Evolutionary conservation across 2,797 vertebrate species (phyloP).

Genomic region (Paedocypris micromegethes): DNA sequence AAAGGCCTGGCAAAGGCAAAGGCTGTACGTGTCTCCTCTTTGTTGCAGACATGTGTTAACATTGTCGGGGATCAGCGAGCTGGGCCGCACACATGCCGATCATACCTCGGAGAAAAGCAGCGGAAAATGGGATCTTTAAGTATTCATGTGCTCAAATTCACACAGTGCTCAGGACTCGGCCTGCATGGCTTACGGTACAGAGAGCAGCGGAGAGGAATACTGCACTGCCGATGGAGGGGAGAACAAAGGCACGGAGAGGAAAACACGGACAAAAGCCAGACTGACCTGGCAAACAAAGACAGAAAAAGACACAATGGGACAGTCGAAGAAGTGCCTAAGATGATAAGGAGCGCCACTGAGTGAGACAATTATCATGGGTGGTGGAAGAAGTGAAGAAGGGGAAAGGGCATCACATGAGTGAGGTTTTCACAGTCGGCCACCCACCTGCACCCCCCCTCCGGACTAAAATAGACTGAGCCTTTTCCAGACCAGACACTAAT

Average conservation of each 20-base stretch:
- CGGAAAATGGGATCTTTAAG: constrained; percentile 52
- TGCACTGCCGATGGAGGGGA: constrained; percentile 13
- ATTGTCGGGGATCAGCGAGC: constrained; percentile 45
- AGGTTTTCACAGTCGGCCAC: constrained; percentile 27
- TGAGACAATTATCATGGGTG: constrained; percentile 21
- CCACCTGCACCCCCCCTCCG: constrained; percentile 9
- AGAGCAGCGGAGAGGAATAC: constrained; percentile 9
- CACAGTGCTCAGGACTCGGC: constrained; percentile 30
- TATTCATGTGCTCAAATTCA: constrained; percentile 38
- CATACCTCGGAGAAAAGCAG: constrained; percentile 42
- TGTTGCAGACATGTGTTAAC: constrained; percentile 51
- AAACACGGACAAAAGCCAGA: constrained; percentile 22
- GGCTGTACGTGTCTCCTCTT: constrained; percentile 38
- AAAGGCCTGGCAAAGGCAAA: constrained; percentile 38
- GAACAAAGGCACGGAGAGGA: constrained; percentile 35
- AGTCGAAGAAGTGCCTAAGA: constrained; percentile 20
- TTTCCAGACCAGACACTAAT: constrained; percentile 40
- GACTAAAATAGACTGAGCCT: constrained; percentile 36
- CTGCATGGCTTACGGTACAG: neutral
- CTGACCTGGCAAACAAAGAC: constrained; percentile 1
- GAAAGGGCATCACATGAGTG: constrained; percentile 30
- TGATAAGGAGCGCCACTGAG: constrained; percentile 18
- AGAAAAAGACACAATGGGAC: neutral
- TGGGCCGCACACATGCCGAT: constrained; percentile 36
- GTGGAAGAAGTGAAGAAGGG: neutral